phyloP scores from a whole-genome alignment of 2,797 vertebrate species.

The Ctenopoma multispine region DNA sequence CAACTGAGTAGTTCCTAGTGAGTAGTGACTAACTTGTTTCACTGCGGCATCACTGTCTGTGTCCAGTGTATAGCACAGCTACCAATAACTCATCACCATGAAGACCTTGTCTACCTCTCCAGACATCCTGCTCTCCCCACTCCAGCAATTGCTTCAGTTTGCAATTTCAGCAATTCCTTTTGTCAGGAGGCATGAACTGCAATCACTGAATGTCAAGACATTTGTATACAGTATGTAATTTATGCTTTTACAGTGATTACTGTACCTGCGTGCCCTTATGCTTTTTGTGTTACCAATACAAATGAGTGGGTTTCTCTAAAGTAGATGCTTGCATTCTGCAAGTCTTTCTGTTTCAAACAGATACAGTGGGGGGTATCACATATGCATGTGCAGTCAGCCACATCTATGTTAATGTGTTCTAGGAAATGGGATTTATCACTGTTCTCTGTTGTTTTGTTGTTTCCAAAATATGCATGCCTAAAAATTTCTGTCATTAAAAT shows the following conservation, averaged over 20 bases:
- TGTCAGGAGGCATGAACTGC: conserved; percentile 37
- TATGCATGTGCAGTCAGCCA: conserved; percentile 19
- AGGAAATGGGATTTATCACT: conserved; percentile 51
- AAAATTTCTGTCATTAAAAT: conserved; percentile 17
- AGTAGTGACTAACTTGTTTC: conserved; percentile 47
- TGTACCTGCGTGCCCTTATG: conserved; percentile 35
- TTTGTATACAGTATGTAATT: conserved; percentile 62
- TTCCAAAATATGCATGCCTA: conserved; percentile 20
- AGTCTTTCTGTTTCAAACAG: conserved; percentile 34
- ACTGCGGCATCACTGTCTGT: conserved; percentile 30
- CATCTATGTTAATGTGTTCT: conserved; percentile 49
- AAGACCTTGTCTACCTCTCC: conserved; percentile 61
- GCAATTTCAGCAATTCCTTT: conserved; percentile 69
- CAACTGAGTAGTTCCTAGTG: background rate
- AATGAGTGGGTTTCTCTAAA: conserved; percentile 39
- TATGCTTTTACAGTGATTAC: conserved; percentile 71
- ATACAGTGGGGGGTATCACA: conserved; percentile 26
- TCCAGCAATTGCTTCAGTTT: conserved; percentile 62
- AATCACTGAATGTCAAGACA: conserved; percentile 51
- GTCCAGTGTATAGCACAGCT: conserved; percentile 37
- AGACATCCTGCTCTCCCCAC: conserved; percentile 57
- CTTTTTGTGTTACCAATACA: conserved; percentile 42
- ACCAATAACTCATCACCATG: conserved; percentile 61
- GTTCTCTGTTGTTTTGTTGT: conserved; percentile 37
- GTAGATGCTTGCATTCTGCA: background rate